A percentile compares a stretch with the other conserved stretches of the same genome.
phyloP scores from a whole-genome alignment of 1,140 invertebrate species.

The Penaeus chinensis region DNA sequence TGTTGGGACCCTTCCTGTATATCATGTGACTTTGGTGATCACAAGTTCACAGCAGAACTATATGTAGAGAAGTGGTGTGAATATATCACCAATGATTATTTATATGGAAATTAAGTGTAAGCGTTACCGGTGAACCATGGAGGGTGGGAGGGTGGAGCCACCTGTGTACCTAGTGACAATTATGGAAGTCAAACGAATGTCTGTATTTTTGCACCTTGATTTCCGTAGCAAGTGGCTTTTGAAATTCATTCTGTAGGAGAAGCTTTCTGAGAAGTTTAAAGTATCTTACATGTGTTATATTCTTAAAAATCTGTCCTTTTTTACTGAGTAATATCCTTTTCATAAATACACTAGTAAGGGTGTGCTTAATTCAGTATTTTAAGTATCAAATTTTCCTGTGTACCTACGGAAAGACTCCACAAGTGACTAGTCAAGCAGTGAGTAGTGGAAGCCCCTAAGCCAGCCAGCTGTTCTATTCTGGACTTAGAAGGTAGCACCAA shows the following conservation, averaged over 20 bases:
- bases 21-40: slow-evolving; percentile 35
- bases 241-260: slow-evolving; percentile 6
- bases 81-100: slow-evolving; percentile 20
- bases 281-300: slow-evolving; percentile 31
- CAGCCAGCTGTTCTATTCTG: slow-evolving; percentile 33
- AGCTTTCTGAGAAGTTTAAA: slow-evolving; percentile 33
- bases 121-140: slow-evolving; percentile 31
- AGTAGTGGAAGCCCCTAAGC: slow-evolving; percentile 51
- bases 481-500: slow-evolving; percentile 47
- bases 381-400: slow-evolving; percentile 44
- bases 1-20: slow-evolving; percentile 36
- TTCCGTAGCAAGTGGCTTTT: slow-evolving; percentile 47
- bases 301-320: slow-evolving; percentile 45
- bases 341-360: slow-evolving; percentile 44
- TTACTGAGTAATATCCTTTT: slow-evolving; percentile 38
- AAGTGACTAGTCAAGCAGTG: slow-evolving; percentile 59
- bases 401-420: slow-evolving; percentile 54
- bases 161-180: slow-evolving; percentile 26
- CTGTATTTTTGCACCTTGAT: slow-evolving; percentile 54
- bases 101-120: slow-evolving; percentile 23
- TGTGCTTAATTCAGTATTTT: slow-evolving; percentile 56
- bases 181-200: slow-evolving; percentile 43
- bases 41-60: slow-evolving; percentile 42
- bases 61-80: slow-evolving; percentile 21
- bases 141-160: slow-evolving; percentile 18